Evolutionary conservation across 2,113 vertebrate species (phyloP), one percentile per base, ranked within the genome.

Genomic region (Podarcis raffonei): DNA sequence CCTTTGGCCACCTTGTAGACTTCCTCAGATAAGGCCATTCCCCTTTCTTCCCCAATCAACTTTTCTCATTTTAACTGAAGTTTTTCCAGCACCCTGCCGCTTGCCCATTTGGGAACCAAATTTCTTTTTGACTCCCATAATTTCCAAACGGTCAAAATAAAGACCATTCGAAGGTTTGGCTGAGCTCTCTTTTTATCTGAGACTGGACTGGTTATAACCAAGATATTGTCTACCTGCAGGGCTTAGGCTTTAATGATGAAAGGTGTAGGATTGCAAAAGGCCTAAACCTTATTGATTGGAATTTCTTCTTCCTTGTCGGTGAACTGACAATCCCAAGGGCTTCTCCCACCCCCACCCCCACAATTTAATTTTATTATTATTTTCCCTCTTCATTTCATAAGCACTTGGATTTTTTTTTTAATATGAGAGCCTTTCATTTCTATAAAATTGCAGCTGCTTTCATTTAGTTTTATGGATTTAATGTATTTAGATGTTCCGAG

Each of bases 381-480:
- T 95, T 91, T 95, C 91, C 87, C 83, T 88, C 84, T 93, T 96
- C 92, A 93, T 95, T 95, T 97, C 93, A 94, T 96, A 96, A 96
- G 95, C 94, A 95, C 92, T 93, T 90, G 93, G 93, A 90, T 96
- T 42, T 80, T 80, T 76, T 97, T 97, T 96, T 94, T 37, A 95
- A 96, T 96, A 97, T 89, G 94, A 96, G 95, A 95, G 94, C 77
- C 94, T 97, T 97, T 97, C 96, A 95, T 97, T 97, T 97, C 95
- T 94, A 94, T 96, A 94, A 96, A 97, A 96, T 94, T 95, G 94
- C 95, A 96, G 95, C 93, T 96, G 96, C 94, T 97, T 97, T 97
- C 95, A 96, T 97, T 97, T 96, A 96, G 95, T 96, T 96, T 96
- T 96, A 96, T 96, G 95, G 96, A 97, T 96, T 96, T 96, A 95